A percentile compares a stretch with the other conserved stretches of the same genome.
phyloP scores from a whole-genome alignment of 2,797 vertebrate genomes.

The Bucorvus abyssinicus region DNA sequence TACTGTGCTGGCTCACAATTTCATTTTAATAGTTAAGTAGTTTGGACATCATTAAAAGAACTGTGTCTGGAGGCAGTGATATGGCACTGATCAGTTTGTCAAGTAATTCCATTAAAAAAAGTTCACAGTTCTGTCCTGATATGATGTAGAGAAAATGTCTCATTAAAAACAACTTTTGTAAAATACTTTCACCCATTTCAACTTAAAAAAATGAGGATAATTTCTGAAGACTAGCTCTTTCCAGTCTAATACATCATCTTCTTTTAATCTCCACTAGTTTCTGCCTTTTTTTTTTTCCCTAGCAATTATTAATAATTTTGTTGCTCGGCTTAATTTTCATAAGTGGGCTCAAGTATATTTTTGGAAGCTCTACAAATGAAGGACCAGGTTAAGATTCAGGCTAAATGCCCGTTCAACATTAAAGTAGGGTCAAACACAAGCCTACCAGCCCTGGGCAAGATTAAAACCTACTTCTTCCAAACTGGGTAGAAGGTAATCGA shows the following conservation, averaged over 20 bases:
- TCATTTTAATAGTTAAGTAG: conserved; percentile 74
- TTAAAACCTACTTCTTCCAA: background rate
- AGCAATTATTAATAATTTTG: conserved; percentile 66
- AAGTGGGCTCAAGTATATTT: conserved; percentile 47
- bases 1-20: conserved; percentile 63
- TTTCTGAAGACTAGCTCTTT: conserved; percentile 64
- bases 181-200: conserved; percentile 66
- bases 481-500: background rate
- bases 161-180: conserved; percentile 72
- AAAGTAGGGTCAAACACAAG: background rate
- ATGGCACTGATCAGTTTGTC: conserved; percentile 67
- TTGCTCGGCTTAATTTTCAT: conserved; percentile 44
- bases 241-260: conserved; percentile 63
- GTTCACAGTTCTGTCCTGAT: conserved; percentile 68
- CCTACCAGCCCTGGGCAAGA: background rate
- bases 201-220: conserved; percentile 64
- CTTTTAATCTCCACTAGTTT: conserved; percentile 52
- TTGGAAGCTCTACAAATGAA: background rate
- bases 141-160: conserved; percentile 65
- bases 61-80: conserved; percentile 68
- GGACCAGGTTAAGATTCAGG: background rate
- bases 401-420: background rate
- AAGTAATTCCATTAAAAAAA: conserved; percentile 66
- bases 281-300: background rate
- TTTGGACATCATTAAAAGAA: conserved; percentile 74